Conservation (phyloP, 2,113 vertebrate genomes). For the Hypocryptadius cinnamomeus region DNA sequence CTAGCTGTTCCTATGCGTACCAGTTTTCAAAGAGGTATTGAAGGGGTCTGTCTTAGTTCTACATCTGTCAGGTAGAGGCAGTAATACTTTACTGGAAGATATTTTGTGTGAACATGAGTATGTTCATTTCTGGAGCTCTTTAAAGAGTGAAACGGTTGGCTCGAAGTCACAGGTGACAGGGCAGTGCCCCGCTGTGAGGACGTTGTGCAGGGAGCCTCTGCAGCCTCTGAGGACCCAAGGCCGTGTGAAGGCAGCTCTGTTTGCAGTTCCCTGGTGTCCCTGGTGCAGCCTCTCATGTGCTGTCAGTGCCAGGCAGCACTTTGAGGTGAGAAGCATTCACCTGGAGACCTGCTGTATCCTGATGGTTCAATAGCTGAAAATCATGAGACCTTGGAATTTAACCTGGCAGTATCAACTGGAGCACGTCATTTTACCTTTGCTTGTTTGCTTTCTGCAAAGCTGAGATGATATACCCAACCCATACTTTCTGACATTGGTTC, state of each 20-base stretch:
- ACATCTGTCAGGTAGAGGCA: not conserved
- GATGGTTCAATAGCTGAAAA: not conserved
- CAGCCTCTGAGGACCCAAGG: fast-evolving
- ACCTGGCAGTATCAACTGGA: not conserved
- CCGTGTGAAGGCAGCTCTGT: fast-evolving
- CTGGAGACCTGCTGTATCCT: not conserved
- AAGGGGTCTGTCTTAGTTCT: not conserved
- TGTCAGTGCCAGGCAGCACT: not conserved
- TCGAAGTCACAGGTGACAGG: fast-evolving
- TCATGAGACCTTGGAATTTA: not conserved
- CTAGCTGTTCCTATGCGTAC: not conserved
- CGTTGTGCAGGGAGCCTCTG: not conserved
- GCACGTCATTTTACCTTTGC: not conserved
- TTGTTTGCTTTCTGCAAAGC: not conserved
- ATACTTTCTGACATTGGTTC: not conserved
- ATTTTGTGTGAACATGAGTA: not conserved
- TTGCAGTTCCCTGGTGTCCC: not conserved
- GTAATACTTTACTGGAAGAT: not conserved
- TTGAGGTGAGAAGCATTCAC: not conserved
- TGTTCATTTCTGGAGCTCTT: not conserved
- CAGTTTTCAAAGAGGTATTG: not conserved
- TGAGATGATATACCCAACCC: not conserved
- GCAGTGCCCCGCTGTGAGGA: fast-evolving
- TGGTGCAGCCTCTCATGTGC: fast-evolving
- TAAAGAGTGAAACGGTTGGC: not conserved